Conservation (phyloP, 2,797 vertebrate genomes). For the Lateolabrax maculatus region DNA sequence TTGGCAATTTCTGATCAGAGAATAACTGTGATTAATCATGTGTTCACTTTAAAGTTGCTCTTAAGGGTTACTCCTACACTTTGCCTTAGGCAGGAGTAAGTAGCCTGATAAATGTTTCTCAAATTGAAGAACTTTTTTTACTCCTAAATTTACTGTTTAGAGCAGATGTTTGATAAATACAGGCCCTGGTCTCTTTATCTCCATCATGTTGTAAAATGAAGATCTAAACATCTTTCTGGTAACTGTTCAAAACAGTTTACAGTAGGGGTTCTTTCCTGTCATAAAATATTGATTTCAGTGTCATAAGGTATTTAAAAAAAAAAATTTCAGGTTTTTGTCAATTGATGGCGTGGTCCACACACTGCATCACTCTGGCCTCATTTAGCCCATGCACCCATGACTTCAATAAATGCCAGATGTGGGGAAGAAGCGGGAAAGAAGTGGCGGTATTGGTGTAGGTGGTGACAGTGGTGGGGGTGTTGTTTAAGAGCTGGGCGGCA, state of each 20-base stretch:
- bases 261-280: not conserved
- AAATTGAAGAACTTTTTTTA: not conserved
- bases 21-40: not conserved
- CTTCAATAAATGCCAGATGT: slow-evolving; percentile 62
- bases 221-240: slow-evolving; percentile 12
- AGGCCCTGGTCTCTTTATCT: not conserved
- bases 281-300: slow-evolving; percentile 48
- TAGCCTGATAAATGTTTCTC: not conserved
- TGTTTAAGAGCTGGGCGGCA: slow-evolving; percentile 63
- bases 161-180: not conserved
- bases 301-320: no score
- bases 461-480: not conserved
- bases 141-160: not conserved
- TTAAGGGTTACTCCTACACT: not conserved
- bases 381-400: slow-evolving; percentile 49
- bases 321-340: no score
- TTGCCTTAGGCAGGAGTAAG: not conserved
- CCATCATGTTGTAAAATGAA: slow-evolving; percentile 15
- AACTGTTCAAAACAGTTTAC: slow-evolving; percentile 22
- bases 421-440: slow-evolving; percentile 29
- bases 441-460: not conserved
- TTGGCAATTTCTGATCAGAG: not conserved
- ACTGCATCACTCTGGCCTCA: slow-evolving; percentile 66
- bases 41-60: not conserved
- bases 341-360: slow-evolving; percentile 30